Conservation (phyloP, 2,797 vertebrate species). For the Phalanger gymnotis region DNA sequence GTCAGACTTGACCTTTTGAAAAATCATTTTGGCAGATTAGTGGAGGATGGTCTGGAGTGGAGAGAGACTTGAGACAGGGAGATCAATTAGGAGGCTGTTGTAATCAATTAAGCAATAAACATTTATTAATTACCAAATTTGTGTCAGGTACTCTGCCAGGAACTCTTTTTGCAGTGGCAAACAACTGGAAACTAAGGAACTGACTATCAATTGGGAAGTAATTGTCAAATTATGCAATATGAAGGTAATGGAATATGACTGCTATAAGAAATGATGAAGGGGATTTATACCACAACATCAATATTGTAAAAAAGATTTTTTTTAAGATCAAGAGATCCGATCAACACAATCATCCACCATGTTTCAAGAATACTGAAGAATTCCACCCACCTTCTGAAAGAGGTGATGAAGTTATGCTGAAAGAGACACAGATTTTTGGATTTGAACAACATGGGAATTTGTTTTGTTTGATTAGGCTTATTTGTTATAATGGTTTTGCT, state of each 20-base stretch:
- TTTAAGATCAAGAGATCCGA: background rate
- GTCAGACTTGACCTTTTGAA: background rate
- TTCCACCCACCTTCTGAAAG: background rate
- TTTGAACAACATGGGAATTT: background rate
- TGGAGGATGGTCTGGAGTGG: background rate
- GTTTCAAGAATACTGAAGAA: background rate
- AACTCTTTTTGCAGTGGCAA: background rate
- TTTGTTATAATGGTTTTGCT: background rate
- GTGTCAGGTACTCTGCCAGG: background rate
- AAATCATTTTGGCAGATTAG: background rate
- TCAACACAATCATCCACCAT: background rate
- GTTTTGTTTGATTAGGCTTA: background rate
- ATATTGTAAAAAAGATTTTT: background rate
- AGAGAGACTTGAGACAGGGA: background rate
- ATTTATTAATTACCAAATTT: background rate
- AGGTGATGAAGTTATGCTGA: background rate
- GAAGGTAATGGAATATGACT: background rate
- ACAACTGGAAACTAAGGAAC: background rate
- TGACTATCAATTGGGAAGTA: background rate
- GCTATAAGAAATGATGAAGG: background rate
- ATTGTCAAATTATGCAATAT: background rate
- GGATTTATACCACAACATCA: background rate
- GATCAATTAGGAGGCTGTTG: background rate
- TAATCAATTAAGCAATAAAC: background rate
- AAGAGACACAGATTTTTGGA: background rate